Conservation (phyloP, 2,113 vertebrate species). For the Syngnathus scovelli region DNA sequence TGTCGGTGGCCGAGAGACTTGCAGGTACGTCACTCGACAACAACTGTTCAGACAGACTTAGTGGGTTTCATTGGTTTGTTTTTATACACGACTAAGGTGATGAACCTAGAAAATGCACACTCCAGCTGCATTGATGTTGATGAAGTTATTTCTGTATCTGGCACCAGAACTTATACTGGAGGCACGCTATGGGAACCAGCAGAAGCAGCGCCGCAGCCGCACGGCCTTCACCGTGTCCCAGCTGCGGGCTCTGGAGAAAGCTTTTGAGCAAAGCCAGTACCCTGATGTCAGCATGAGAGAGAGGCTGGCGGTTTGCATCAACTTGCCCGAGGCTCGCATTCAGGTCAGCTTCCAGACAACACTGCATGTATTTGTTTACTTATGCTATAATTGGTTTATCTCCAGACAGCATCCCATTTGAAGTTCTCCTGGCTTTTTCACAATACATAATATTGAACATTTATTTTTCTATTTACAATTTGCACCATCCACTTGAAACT, state of each 20-base stretch:
- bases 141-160: neutral
- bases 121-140: neutral
- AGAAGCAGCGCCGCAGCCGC: constrained; percentile 74
- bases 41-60: neutral
- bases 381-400: neutral
- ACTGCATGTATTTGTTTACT: neutral
- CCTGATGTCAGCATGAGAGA: constrained; percentile 77
- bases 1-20: constrained; percentile 71
- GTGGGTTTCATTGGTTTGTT: neutral
- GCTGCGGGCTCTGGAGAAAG: constrained; percentile 74
- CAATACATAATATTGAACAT: neutral
- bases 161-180: constrained; percentile 72
- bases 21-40: constrained; percentile 56
- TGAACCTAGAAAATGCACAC: too few relatives aligned
- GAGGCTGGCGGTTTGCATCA: constrained; percentile 72
- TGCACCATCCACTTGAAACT: too few relatives aligned
- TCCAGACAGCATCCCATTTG: neutral
- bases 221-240: constrained; percentile 73
- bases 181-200: constrained; percentile 70
- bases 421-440: neutral
- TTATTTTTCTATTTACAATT: too few relatives aligned
- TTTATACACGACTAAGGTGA: neutral
- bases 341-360: constrained; percentile 62
- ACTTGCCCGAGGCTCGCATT: constrained; percentile 76
- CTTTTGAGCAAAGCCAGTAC: constrained; percentile 76